Percentiles rank a stretch among this genome's conserved stretches.
phyloP scores from a whole-genome alignment of 1,140 invertebrate genomes.

The Platorchestia sp. region DNA sequence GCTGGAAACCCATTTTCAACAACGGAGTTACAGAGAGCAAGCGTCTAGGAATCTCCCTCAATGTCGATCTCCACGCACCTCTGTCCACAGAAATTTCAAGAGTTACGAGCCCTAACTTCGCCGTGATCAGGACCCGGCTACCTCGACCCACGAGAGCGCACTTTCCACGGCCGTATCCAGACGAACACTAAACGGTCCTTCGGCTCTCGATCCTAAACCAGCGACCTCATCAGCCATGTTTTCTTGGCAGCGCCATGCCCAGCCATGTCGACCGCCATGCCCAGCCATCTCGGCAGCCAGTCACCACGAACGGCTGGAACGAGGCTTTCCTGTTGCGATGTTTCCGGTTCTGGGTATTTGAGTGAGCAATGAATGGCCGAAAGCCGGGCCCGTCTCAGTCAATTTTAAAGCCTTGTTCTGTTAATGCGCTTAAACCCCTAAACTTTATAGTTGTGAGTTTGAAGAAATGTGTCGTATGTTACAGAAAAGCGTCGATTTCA shows the following conservation, averaged over 20 bases:
- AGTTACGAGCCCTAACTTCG: background rate
- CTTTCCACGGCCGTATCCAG: background rate
- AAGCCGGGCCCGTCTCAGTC: background rate
- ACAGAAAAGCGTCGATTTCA: no score
- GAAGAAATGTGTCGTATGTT: no score
- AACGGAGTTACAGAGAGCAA: background rate
- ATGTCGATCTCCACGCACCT: background rate
- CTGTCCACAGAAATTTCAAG: background rate
- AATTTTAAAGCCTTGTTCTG: no score
- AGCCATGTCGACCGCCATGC: background rate
- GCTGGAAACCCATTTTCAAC: background rate
- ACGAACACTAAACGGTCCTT: constrained; percentile 38
- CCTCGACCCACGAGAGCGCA: background rate
- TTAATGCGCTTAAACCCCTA: no score
- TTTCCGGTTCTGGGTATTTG: background rate
- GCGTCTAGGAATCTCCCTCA: background rate
- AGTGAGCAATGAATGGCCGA: background rate
- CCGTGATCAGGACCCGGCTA: background rate
- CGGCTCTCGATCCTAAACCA: constrained; percentile 20
- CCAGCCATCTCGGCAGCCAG: background rate
- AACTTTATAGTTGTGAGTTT: no score
- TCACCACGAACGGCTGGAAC: constrained; percentile 28
- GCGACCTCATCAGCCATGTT: constrained; percentile 31
- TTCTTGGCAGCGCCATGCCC: constrained; percentile 36
- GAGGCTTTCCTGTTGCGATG: background rate